Base-by-base conservation (phyloP, 2,888 invertebrate species). In the Cryptocheilus praepositus region DNA sequence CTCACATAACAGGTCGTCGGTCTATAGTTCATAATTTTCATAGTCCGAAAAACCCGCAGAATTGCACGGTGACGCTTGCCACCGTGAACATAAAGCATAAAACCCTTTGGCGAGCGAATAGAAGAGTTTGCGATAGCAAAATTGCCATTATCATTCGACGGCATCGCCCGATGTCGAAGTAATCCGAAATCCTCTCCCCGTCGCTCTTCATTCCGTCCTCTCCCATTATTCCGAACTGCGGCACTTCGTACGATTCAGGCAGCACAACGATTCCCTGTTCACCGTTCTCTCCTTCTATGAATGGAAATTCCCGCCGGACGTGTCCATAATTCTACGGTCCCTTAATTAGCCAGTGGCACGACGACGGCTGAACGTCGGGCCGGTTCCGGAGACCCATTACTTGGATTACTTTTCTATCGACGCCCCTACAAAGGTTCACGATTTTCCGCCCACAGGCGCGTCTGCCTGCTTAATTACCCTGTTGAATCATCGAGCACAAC, bases 381-480 rank as follows among this genome's bases (percentile, higher is more conserved):
- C 69, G 67, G 53, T 67, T 70, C 73, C 80, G 66, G 73, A 78
- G 76, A 71, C 75, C 76, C 77, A 81, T 81, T 81, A 81, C 80
- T 76, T 67, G 74, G 71, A 81, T 81, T 81, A 81, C 79, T 81
- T 81, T 74, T 71, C 76, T 65, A 73, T 68, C 64, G 64, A 77
- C 81, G 68, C 67, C 69, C 65, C 70, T 71, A 70, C 60, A 59
- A 67, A 51, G 54, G 52, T 63, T 64, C 46, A 61, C 25, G 59
- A 60, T 71, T 21, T 28, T 46, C 36, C 55, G 54, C 25, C 62
- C 52, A 13, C 28, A 45, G 53, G 55, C 45, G 43, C 57, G 61
- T 63, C 45, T 58, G 56, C 57, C 56, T 45, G 60, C 15, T 54
- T 64, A 67, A 74, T 74, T 74, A 74, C 36, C 36, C 36, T 36